Evolutionary conservation across 2,797 vertebrate genomes (phyloP), one percentile per base, ranked within the genome.

Genomic region (Schizopygopsis pylzovi): DNA sequence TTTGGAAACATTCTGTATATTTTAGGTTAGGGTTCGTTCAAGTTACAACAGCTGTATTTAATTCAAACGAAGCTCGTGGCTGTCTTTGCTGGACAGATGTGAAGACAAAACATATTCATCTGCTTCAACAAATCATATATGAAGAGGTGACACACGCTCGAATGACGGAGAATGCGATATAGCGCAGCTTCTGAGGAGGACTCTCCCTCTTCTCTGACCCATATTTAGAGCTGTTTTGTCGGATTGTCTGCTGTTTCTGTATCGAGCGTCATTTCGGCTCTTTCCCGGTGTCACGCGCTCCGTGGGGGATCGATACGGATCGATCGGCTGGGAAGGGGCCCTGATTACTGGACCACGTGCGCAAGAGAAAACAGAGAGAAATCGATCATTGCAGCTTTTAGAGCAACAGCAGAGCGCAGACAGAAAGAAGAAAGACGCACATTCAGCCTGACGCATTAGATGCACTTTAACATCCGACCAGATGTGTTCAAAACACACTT

Each of bases 361-460:
- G 94, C 95, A 88, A 92, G 94, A 95, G 95, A 96, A 96, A 96
- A 95, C 93, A 93, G 95, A 93, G 93, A 94, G 95, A 96, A 96
- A 96, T 96, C 95, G 95, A 96, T 96, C 93, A 95, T 95, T 96
- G 95, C 95, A 96, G 95, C 95, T 96, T 95, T 96, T 95, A 95
- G 95, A 93, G 94, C 94, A 95, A 93, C 94, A 95, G 94, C 93
- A 95, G 93, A 94, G 93, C 94, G 93, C 92, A 94, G 92, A 94
- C 93, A 86, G 88, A 86, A 81, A 87, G 84, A 88, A 88, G 87
- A 88, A 89, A 90, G 88, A 89, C 88, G 89, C 86, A 59, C 75
- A 79, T 82, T 90, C 75, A 10, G 20, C 54, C 54, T 56, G 20
- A 20, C 20, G 54, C 54, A n/a, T 59, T 59, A 59, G 79, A 82